Percentiles rank a stretch among this genome's conserved stretches.
Conservation (phyloP, 2,113 vertebrate species). For the Hyla sarda region DNA sequence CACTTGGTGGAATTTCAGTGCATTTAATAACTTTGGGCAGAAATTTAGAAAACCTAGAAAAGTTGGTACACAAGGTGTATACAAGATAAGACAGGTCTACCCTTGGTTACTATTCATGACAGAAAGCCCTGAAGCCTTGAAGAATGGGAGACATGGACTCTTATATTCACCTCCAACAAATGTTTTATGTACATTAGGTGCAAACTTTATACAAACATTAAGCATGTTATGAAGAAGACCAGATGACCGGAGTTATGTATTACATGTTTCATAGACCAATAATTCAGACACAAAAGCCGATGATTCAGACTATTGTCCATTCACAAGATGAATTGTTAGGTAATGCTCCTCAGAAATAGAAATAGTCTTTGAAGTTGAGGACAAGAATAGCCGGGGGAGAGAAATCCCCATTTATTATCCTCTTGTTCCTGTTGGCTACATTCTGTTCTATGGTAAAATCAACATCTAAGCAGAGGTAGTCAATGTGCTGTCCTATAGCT, state of each 20-base stretch:
- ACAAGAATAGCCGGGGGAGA: neutral
- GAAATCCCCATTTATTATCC: neutral
- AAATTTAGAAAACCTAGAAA: too few relatives aligned
- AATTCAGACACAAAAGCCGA: neutral
- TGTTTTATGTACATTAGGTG: neutral
- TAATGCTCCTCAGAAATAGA: neutral
- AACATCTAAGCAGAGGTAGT: neutral
- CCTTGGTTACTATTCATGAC: neutral
- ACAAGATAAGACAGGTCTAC: neutral
- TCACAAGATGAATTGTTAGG: constrained; percentile 9
- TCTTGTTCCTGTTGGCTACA: neutral
- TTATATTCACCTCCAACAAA: neutral
- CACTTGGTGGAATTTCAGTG: too few relatives aligned
- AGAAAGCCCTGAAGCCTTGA: neutral
- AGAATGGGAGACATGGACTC: neutral
- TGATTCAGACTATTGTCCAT: neutral
- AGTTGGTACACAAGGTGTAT: too few relatives aligned
- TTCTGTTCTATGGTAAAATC: neutral
- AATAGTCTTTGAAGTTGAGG: constrained; percentile 10
- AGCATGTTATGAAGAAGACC: neutral
- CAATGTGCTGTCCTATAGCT: neutral
- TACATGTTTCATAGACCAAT: neutral
- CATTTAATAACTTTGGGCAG: too few relatives aligned
- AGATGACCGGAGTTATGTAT: neutral
- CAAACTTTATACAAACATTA: neutral